A percentile compares a stretch with the other conserved stretches of the same genome.
These are phyloP conservation scores for Leptoteleia sp. DNA, from an alignment of 1,140 invertebrate genomes.

Conservation along the genomic window DNA sequence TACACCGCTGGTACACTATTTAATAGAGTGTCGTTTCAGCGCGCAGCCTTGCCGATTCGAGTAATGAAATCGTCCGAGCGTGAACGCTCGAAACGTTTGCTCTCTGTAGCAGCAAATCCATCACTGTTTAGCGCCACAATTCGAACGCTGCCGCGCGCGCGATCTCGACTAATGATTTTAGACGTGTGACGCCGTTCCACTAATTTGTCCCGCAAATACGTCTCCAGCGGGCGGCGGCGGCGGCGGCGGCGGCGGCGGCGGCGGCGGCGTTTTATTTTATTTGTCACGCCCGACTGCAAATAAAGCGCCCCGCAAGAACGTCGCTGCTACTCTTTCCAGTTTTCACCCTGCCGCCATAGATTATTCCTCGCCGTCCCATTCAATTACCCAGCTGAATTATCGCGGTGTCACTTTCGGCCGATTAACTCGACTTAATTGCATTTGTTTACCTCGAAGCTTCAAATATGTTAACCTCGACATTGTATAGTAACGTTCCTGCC, in stretches of 20 bases:
- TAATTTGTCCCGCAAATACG: slow-evolving; percentile 59
- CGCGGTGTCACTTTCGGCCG: no score
- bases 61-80: slow-evolving; percentile 79
- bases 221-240: slow-evolving; percentile 15
- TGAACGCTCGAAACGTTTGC: slow-evolving; percentile 74
- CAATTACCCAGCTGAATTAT: no score
- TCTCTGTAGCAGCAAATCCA: slow-evolving; percentile 66
- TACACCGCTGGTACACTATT: slow-evolving; percentile 75
- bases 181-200: slow-evolving; percentile 57
- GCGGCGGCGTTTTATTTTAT: no score
- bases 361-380: no score
- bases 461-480: no score
- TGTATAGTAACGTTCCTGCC: no score
- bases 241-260: no score
- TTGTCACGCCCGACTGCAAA: no score
- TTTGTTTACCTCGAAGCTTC: no score
- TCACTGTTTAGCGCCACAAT: slow-evolving; percentile 63
- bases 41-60: slow-evolving; percentile 70
- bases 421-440: no score
- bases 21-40: slow-evolving; percentile 79
- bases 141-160: slow-evolving; percentile 53
- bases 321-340: neutral
- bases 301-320: no score
- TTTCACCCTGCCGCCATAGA: neutral
- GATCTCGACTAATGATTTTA: slow-evolving; percentile 64